These are phyloP conservation scores for Umimayanthus chanpuru DNA, from an alignment of 92 coral and sea anemone genomes.

Conservation along the genomic window DNA sequence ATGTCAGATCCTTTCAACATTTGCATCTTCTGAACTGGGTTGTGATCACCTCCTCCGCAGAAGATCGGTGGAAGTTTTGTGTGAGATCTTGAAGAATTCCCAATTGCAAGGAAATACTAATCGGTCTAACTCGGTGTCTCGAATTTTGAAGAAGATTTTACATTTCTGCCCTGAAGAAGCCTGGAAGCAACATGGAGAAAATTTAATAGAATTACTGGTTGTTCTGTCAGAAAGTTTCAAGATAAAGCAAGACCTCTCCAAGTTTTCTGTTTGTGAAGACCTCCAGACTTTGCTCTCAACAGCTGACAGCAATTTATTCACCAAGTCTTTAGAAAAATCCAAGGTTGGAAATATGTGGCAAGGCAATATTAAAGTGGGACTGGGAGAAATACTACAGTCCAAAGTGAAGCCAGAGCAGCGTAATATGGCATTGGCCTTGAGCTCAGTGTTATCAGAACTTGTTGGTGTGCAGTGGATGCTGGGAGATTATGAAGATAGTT, in stretches of 20 bases:
- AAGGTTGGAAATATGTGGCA: conserved; percentile 20
- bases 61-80: conserved; percentile 47
- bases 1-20: conserved; percentile 65
- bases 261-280: conserved; percentile 72
- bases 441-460: conserved; percentile 58
- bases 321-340: conserved; percentile 40
- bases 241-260: conserved; percentile 62
- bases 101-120: background rate
- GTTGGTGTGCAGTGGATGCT: conserved; percentile 65
- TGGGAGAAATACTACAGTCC: conserved; percentile 79
- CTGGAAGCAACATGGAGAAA: conserved; percentile 54
- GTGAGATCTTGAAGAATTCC: conserved; percentile 41
- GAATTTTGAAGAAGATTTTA: conserved; percentile 65
- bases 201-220: conserved; percentile 48
- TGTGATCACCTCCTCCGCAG: conserved; percentile 55
- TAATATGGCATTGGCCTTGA: conserved; percentile 71
- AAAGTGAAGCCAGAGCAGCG: conserved; percentile 73
- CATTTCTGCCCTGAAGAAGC: conserved; percentile 47
- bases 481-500: background rate
- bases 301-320: conserved; percentile 53
- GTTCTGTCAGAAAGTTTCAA: conserved; percentile 54
- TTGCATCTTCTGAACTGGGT: conserved; percentile 65
- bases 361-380: conserved; percentile 58
- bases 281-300: conserved; percentile 60
- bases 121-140: conserved; percentile 34